Evolutionary conservation across 2,888 invertebrate genomes (phyloP), one percentile per base, ranked within the genome.

Genomic region (Lepas anatifera): DNA sequence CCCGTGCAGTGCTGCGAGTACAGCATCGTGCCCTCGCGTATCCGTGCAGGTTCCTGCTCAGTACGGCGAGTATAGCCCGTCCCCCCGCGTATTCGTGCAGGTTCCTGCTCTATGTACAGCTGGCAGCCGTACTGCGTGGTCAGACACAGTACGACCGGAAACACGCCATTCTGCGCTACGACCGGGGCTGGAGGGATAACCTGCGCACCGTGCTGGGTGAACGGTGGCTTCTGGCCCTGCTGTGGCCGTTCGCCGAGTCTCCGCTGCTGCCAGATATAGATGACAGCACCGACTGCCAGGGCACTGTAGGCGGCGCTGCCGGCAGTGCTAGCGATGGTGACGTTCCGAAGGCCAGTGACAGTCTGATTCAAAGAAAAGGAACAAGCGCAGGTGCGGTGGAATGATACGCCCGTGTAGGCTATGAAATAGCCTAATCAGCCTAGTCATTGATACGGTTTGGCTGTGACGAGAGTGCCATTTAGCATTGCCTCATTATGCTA

Each of bases 221-320:
- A 7, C 58, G 58, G 16, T 58, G 58, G 58, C 58, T 35, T 18
- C 8, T 18, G 32, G 58, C 58, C 6, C 35, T 58, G 58, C 22
- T 58, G 8, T 58, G 58, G 58, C 58, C 58, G 58, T 1, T 35
- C 35, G 58, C 58, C 32, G 22, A 58, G 16, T 58, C 58, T 16
- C 35, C 58, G 22, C 85, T 25, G 89, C 76, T 22, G 89, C 87
- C 74, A 93, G 84, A 77, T 93, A 92, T 25, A 85, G 83, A 13
- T 52, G 52, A 18, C 52, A 16, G 29, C 29, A 29, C 29, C 52
- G 18, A 16, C 8, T 7, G 25, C 7, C 10, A 50, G 11, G 50
- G 7, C 25, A 13, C 10, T 10, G 10, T 25, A 50, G 50, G 50
- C 27, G 50, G 27, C 50, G 50, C 25, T 50, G 50, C 6, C 10